phyloP scores from a whole-genome alignment of 1,140 invertebrate species.

The Halictus rubicundus region DNA sequence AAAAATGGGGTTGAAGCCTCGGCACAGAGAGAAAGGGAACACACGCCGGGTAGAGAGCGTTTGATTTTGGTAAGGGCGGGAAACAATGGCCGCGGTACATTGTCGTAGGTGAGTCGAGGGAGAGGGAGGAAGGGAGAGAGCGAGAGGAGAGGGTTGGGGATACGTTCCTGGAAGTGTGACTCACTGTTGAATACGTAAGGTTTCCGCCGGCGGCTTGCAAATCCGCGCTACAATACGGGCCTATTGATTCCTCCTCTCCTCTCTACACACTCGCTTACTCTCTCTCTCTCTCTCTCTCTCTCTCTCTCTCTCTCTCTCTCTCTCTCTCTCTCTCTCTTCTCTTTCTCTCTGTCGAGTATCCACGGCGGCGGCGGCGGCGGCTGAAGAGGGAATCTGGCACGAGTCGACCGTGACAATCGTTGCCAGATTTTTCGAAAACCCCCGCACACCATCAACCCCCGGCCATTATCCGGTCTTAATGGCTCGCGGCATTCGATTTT shows the following conservation, averaged over 20 bases:
- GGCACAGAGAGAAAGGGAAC: constrained; percentile 4
- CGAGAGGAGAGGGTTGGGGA: constrained; percentile 39
- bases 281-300: background rate
- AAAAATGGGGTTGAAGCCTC: constrained; percentile 16
- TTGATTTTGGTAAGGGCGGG: constrained; percentile 48
- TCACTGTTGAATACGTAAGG: constrained; percentile 68
- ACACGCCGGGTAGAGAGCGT: constrained; percentile 11
- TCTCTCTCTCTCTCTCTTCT: background rate
- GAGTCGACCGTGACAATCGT: constrained; percentile 51
- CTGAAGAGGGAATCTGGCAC: constrained; percentile 38
- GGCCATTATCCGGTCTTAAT: constrained; percentile 42
- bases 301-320: background rate
- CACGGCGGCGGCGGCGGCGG: constrained; percentile 2
- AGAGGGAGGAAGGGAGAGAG: constrained; percentile 43
- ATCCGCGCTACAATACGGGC: constrained; percentile 68
- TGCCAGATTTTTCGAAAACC: constrained; percentile 51
- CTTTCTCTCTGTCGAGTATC: constrained; percentile 22
- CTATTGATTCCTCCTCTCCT: constrained; percentile 47
- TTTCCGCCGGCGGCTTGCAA: constrained; percentile 68
- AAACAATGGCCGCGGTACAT: constrained; percentile 53
- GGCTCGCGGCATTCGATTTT: constrained; percentile 19
- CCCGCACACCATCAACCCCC: background rate
- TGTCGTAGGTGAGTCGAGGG: constrained; percentile 52
- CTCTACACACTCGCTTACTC: background rate
- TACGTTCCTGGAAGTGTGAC: constrained; percentile 60